phyloP scores from a whole-genome alignment of 2,888 invertebrate species.

The Plemyria rubiginata region DNA sequence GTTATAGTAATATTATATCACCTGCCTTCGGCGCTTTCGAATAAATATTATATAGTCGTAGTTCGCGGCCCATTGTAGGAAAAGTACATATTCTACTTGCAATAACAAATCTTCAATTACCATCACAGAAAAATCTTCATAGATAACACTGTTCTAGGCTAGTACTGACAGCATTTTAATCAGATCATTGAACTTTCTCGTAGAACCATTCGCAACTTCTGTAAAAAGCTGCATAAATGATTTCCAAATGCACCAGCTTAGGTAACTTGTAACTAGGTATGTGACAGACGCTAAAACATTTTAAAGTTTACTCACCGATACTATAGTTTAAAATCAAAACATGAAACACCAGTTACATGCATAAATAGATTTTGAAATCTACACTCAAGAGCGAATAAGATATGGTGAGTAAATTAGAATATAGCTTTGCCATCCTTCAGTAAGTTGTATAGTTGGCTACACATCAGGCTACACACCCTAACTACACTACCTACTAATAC shows the following conservation, averaged over 20 bases:
- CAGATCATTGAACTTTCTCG: slow-evolving; percentile 59
- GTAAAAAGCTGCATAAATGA: slow-evolving; percentile 60
- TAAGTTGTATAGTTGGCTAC: no score
- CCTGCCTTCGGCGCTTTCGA: no score
- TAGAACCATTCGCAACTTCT: slow-evolving; percentile 60
- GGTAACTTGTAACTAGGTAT: neutral
- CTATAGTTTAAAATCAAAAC: neutral
- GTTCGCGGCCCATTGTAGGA: no score
- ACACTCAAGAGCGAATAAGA: neutral
- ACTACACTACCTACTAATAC: no score
- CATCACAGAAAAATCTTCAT: slow-evolving; percentile 45
- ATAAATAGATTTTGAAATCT: neutral
- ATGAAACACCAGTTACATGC: neutral
- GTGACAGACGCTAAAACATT: neutral
- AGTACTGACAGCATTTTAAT: slow-evolving; percentile 51
- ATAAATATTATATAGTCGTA: no score
- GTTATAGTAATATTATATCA: no score
- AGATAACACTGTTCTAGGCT: slow-evolving; percentile 45
- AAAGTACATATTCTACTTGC: no score
- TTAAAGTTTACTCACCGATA: neutral
- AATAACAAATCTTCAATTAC: slow-evolving; percentile 48
- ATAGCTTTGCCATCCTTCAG: neutral
- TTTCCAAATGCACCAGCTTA: slow-evolving; percentile 69
- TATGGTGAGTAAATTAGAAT: neutral
- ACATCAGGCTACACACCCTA: no score